Evolutionary conservation across 2,113 vertebrate species (phyloP), one percentile per base, ranked within the genome.

Genomic region (Motacilla tschutschensis): DNA sequence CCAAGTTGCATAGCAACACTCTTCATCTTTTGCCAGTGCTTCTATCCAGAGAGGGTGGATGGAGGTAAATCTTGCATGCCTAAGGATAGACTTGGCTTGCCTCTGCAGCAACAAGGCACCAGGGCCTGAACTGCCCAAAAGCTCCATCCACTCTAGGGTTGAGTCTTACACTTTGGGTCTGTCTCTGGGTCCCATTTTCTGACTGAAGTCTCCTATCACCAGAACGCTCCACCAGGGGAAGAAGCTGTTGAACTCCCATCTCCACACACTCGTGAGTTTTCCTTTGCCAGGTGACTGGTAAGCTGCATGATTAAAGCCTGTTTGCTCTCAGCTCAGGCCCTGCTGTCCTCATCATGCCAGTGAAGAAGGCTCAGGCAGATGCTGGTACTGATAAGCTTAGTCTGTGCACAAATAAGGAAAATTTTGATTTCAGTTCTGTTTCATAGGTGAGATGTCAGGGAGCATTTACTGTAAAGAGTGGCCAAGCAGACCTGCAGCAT

Each of bases 1-100:
- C 33, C 20, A 69, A 88, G 88, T 66, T 85, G 88, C 94, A 88
- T 64, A 80, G 91, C 80, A 88, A 88, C 24, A 3, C 46, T 74
- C 48, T 46, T 74, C 43, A 17, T 78, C 58, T 48, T 85, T 66
- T 83, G 22, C 76, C 7, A 7, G 46, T 17, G 41, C 38, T 40
- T 48, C 64, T 33, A 24, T 15, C 18, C 17, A 36, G 17, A 5
- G 3, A 35, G 17, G 9, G 48, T n/a, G 31, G 70, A 36, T 43
- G 63, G 50, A 75, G 53, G 41, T 40, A 40, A 82, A 60, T 36
- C 70, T 80, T 1, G 0, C 58, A 31, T 0, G 1, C 44, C 21
- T 24, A 12, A 55, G 83, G 80, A 41, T 3, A 5, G 43, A 21
- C 29, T 19, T 65, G 41, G 28, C 66, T 53, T 20, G 0, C 33